Evolutionary conservation across 2,797 vertebrate species (phyloP).

Genomic region (Melopsittacus undulatus): DNA sequence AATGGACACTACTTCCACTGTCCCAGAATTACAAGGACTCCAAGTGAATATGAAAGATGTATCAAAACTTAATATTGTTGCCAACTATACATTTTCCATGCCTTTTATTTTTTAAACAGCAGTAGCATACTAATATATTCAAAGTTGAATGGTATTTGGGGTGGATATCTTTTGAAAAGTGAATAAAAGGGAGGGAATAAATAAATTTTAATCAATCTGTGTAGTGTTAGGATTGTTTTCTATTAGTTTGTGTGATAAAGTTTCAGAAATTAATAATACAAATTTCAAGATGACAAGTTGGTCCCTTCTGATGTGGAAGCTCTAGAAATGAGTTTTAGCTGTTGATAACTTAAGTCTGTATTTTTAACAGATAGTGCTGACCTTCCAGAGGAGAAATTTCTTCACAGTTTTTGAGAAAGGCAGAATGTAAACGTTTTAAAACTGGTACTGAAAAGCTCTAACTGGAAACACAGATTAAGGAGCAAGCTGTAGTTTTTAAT

Average conservation of each 20-base stretch:
- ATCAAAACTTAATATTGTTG: neutral
- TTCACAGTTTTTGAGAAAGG: neutral
- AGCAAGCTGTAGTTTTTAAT: neutral
- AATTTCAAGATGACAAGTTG: neutral
- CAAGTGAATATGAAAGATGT: neutral
- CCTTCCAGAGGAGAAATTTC: neutral
- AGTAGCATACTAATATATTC: neutral
- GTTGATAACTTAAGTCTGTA: neutral
- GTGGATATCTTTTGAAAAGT: neutral
- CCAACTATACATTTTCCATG: neutral
- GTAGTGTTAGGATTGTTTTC: neutral
- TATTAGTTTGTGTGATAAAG: neutral
- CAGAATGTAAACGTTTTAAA: neutral
- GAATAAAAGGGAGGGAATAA: neutral
- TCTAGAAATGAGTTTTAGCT: neutral
- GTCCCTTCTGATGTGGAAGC: neutral
- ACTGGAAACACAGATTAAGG: neutral
- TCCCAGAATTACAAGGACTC: neutral
- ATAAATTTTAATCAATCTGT: neutral
- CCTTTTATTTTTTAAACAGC: neutral
- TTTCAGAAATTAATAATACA: neutral
- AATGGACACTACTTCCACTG: neutral
- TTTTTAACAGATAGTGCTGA: neutral
- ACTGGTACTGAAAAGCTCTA: neutral
- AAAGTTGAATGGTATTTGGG: neutral